Evolutionary conservation across 2,888 invertebrate genomes (phyloP).

Genomic region (Lochmaea capreae): DNA sequence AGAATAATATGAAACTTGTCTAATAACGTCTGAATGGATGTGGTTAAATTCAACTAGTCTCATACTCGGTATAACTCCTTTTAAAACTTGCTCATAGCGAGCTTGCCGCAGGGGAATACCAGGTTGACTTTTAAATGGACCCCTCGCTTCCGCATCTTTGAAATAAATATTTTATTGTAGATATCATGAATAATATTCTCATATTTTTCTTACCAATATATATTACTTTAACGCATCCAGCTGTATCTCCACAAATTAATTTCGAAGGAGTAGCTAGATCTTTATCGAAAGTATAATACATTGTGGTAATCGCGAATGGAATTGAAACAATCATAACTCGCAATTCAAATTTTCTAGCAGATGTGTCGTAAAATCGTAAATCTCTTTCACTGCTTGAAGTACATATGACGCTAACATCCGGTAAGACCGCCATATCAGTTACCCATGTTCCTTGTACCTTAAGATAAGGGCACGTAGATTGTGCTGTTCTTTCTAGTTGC

Average conservation of each 20-base stretch:
- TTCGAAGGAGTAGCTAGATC: conserved; percentile 71
- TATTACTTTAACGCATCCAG: conserved; percentile 76
- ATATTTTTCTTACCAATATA: conserved; percentile 63
- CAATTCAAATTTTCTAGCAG: conserved; percentile 78
- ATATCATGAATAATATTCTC: not conserved
- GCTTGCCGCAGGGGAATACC: conserved; percentile 72
- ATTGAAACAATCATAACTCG: conserved; percentile 78
- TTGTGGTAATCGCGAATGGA: conserved; percentile 69
- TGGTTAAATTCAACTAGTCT: conserved; percentile 46
- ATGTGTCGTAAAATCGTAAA: conserved; percentile 81
- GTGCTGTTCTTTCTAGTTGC: conserved; percentile 72
- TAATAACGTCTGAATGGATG: conserved; percentile 63
- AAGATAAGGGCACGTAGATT: conserved; percentile 74
- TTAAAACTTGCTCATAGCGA: conserved; percentile 66
- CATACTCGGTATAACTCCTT: conserved; percentile 55
- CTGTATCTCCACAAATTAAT: conserved; percentile 79
- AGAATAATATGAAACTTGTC: conserved; percentile 76
- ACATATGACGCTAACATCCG: conserved; percentile 82
- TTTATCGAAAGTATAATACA: conserved; percentile 73
- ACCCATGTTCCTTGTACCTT: conserved; percentile 76
- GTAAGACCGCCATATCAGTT: conserved; percentile 78
- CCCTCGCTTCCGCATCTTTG: conserved; percentile 69
- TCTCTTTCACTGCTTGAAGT: conserved; percentile 83
- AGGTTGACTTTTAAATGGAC: conserved; percentile 78
- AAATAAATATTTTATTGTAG: not conserved